Evolutionary conservation across 2,113 vertebrate genomes (phyloP), one percentile per base, ranked within the genome.

Genomic region (Eptesicus fuscus): DNA sequence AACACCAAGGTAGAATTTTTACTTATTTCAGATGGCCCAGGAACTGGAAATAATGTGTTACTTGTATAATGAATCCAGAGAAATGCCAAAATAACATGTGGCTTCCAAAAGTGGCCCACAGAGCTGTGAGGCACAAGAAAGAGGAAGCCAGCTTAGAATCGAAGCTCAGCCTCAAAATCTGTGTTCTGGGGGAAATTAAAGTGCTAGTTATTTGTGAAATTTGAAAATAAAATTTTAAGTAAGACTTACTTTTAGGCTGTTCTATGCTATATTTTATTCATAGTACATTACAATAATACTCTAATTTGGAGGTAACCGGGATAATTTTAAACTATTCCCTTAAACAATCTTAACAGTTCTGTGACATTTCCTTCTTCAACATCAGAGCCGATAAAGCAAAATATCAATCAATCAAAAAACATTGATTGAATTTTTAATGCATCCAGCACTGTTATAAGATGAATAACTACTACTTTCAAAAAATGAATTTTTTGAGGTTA

Each of bases 11-110:
- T 59, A 69, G 79, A 96, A 82, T 88, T 93, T 95, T 78, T 59
- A 28, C 51, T 96, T 94, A 80, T 84, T 96, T 96, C 80, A 91
- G 71, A 94, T 94, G 90, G 80, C 71, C 77, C 61, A 65, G 87
- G 47, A 71, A 35, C 92, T 95, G 95, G 95, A 96, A 97, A 97
- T 79, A 97, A 89, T 88, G 71, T 69, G 73, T 69, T 96, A 63
- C 61, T 91, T 94, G 83, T 92, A 59, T 93, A 95, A 92, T 69
- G 95, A 95, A 88, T 91, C 74, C 71, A 87, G 80, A 95, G 76
- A 84, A 95, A 51, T 93, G 82, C 96, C 92, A 96, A 67, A 87
- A 93, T 89, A 96, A 59, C 80, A 73, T 65, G 92, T 73, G 83
- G 92, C 67, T 78, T 92, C 83, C 69, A 78, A 73, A 94, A 85